Evolutionary conservation across 2,888 invertebrate genomes (phyloP), one percentile per base, ranked within the genome.

Genomic region (Mythimna impura): DNA sequence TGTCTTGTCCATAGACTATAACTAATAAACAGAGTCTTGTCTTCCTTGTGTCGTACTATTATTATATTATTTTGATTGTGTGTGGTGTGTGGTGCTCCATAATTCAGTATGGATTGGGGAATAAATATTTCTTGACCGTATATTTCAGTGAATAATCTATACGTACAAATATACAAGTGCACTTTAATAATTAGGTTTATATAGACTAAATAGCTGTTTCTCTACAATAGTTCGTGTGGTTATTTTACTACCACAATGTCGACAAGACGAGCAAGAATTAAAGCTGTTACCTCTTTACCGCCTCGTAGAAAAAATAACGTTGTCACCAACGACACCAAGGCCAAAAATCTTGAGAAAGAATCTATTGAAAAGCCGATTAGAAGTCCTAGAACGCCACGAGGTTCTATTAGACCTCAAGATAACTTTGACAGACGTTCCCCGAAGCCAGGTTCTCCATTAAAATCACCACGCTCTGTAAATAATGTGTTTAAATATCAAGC

Each of bases 251-350:
- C 58, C 36, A 83, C 22, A 60, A 97, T 97, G 97, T 97, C 97
- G 71, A 97, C 97, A 63, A 95, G 98, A 93, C 93, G 98, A 88
- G 97, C 97, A 66, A 96, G 98, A 92, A 97, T 98, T 86, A 98
- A 98, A 96, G 97, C 97, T 72, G 96, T 97, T 85, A 97, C 97
- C 61, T 97, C 97, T 79, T 96, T 98, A 81, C 97, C 97, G 61
- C 96, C 97, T 40, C 92, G 95, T 75, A 91, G 95, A 87, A 94
- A 93, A 88, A 94, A 94, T 87, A 89, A 85, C 34, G 94, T 93
- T 54, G 89, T 81, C 73, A 67, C 79, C 30, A 92, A 92, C n/a
- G 84, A 66, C 36, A 91, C 89, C 72, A 88, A 87, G 67, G 87
- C 89, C 65, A 80, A 85, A n/a, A 76, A 65, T 22, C 76, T 83